Percentiles rank a stretch among this genome's conserved stretches.
Conservation (phyloP, 2,888 invertebrate species). For the Phalera bucephala region DNA sequence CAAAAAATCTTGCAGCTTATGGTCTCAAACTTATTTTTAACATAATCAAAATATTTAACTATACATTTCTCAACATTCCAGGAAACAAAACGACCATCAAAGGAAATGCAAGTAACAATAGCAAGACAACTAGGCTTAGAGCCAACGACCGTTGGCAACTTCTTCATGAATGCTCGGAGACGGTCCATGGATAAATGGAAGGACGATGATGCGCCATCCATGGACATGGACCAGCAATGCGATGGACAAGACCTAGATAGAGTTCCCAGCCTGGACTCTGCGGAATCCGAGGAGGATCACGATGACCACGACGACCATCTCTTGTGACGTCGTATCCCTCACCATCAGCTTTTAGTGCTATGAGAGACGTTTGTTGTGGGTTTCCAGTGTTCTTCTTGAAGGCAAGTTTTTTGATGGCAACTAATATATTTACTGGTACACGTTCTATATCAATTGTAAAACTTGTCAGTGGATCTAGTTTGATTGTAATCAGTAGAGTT, state of each 20-base stretch:
- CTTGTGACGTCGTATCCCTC: slow-evolving; percentile 79
- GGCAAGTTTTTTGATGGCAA: not conserved
- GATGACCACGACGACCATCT: slow-evolving; percentile 74
- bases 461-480: too few relatives aligned
- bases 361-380: slow-evolving; percentile 60
- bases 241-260: slow-evolving; percentile 79
- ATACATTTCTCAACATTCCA: too few relatives aligned
- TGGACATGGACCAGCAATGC: slow-evolving; percentile 76
- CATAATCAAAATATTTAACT: too few relatives aligned
- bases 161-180: slow-evolving; percentile 99
- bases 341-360: slow-evolving; percentile 75
- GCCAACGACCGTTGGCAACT: slow-evolving; percentile 99
- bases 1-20: too few relatives aligned
- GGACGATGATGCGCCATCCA: slow-evolving; percentile 92
- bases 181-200: slow-evolving; percentile 99
- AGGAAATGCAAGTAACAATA: slow-evolving; percentile 99
- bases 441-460: not conserved
- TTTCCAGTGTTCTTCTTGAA: slow-evolving; percentile 25
- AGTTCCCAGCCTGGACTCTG: slow-evolving; percentile 69
- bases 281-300: slow-evolving; percentile 72
- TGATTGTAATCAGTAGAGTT: too few relatives aligned
- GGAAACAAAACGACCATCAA: slow-evolving; percentile 99
- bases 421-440: not conserved
- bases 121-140: slow-evolving; percentile 98
- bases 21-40: too few relatives aligned